A percentile compares a stretch with the other conserved stretches of the same genome.
phyloP scores from a whole-genome alignment of 2,888 invertebrate species.

The Diplolepis rosae region DNA sequence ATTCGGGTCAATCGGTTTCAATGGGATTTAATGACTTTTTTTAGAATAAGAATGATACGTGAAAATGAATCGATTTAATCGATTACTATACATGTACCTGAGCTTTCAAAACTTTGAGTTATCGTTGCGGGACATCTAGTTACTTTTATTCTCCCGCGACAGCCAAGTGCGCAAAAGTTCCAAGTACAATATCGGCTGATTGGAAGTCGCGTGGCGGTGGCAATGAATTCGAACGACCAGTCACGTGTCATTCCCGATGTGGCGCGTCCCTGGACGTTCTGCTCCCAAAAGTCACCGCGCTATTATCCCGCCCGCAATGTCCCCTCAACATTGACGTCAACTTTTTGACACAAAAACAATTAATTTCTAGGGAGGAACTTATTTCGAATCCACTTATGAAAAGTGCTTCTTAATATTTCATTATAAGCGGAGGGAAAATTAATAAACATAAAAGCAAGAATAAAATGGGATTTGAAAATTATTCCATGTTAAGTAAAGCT shows the following conservation, averaged over 20 bases:
- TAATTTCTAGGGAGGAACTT: constrained; percentile 2
- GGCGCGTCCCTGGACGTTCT: constrained; percentile 42
- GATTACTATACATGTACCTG: neutral
- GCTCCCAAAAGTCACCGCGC: constrained; percentile 39
- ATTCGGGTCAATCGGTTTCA: too few relatives aligned
- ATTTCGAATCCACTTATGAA: constrained; percentile 31
- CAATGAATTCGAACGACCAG: constrained; percentile 60
- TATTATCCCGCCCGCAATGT: constrained; percentile 26
- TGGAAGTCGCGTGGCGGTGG: constrained; percentile 69
- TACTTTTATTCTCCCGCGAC: constrained; percentile 10
- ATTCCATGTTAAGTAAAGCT: too few relatives aligned
- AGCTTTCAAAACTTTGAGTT: neutral
- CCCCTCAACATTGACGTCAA: neutral
- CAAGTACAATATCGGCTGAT: constrained; percentile 64
- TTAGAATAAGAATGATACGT: neutral
- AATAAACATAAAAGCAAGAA: too few relatives aligned
- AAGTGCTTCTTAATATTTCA: neutral
- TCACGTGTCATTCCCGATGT: constrained; percentile 61
- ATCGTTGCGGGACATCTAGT: constrained; percentile 4
- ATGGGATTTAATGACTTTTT: too few relatives aligned
- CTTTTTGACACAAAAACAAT: constrained; percentile 27
- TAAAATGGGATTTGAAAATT: too few relatives aligned
- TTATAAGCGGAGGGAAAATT: too few relatives aligned
- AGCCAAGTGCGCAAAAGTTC: constrained; percentile 38
- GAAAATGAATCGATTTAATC: neutral